Percentiles rank a stretch among this genome's conserved stretches.
Conservation (phyloP, 2,888 invertebrate genomes). For the Hipparchia sbordonii region DNA sequence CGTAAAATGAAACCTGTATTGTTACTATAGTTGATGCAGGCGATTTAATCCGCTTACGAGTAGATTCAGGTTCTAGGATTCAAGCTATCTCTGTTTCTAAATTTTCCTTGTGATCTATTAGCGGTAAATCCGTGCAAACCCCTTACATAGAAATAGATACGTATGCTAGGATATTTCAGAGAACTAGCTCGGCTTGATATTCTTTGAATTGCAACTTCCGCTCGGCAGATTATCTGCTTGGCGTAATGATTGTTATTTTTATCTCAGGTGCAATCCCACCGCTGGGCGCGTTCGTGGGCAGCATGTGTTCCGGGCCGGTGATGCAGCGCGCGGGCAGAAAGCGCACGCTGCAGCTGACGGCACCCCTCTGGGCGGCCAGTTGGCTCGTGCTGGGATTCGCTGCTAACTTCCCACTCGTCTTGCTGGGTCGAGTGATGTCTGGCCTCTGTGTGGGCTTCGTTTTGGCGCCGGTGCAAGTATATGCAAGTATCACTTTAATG, state of each 20-base stretch:
- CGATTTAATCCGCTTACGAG: too few relatives aligned
- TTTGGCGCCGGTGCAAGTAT: conserved; percentile 84
- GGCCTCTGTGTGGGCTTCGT: conserved; percentile 85
- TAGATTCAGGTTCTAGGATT: too few relatives aligned
- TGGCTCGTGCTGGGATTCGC: conserved; percentile 83
- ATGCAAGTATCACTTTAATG: conserved; percentile 69
- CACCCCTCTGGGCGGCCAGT: conserved; percentile 76
- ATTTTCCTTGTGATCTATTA: too few relatives aligned
- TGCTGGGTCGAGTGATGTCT: conserved; percentile 80
- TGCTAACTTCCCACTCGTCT: conserved; percentile 67
- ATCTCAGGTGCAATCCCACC: conserved; percentile 75
- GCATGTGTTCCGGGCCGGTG: conserved; percentile 77
- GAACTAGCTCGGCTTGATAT: too few relatives aligned
- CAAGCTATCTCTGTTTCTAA: too few relatives aligned
- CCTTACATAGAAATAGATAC: too few relatives aligned
- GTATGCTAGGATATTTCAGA: too few relatives aligned
- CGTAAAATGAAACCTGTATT: too few relatives aligned
- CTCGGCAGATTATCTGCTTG: too few relatives aligned
- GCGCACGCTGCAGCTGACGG: conserved; percentile 73
- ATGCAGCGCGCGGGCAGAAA: conserved; percentile 81
- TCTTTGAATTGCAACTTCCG: too few relatives aligned
- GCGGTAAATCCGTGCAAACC: too few relatives aligned
- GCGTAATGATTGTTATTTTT: not conserved
- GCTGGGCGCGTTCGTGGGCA: conserved; percentile 82
- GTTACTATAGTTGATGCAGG: too few relatives aligned